Evolutionary conservation across 1,140 invertebrate species (phyloP).

Genomic region (Sesamia nonagrioides): DNA sequence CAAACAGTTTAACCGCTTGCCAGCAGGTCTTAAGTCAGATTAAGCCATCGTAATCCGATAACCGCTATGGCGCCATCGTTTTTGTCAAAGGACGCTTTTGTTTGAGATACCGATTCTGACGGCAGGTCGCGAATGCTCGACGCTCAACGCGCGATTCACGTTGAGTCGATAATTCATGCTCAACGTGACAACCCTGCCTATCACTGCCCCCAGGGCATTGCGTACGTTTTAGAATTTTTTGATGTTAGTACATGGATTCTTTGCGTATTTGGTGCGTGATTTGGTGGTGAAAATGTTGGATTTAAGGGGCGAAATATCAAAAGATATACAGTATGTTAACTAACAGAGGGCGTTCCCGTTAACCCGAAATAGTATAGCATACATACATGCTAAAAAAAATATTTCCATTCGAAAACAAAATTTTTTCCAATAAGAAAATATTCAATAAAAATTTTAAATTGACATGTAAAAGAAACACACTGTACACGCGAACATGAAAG

Average conservation of each 20-base stretch:
- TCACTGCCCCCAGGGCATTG: conserved; percentile 14
- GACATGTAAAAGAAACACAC: no score
- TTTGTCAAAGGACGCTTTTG: conserved; percentile 17
- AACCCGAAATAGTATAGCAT: no score
- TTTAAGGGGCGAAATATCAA: background rate
- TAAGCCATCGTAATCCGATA: conserved; percentile 9
- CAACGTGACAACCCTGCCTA: conserved; percentile 20
- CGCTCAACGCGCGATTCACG: background rate
- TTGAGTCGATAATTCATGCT: conserved; percentile 31
- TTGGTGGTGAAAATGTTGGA: background rate
- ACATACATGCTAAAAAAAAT: no score
- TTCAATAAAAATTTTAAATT: no score
- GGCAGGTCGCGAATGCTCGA: background rate
- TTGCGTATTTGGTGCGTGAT: background rate
- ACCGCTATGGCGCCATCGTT: conserved; percentile 19
- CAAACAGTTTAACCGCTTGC: conserved; percentile 3
- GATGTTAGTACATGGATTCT: background rate
- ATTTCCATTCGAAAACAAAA: no score
- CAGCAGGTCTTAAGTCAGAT: conserved; percentile 6
- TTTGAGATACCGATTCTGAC: conserved; percentile 17
- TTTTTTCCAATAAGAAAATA: no score
- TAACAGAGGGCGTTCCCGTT: no score
- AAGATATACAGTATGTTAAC: no score
- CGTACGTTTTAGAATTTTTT: conserved; percentile 11
- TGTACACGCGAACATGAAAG: no score